Conservation (phyloP, 2,888 invertebrate genomes). For the Limnephilus marmoratus region DNA sequence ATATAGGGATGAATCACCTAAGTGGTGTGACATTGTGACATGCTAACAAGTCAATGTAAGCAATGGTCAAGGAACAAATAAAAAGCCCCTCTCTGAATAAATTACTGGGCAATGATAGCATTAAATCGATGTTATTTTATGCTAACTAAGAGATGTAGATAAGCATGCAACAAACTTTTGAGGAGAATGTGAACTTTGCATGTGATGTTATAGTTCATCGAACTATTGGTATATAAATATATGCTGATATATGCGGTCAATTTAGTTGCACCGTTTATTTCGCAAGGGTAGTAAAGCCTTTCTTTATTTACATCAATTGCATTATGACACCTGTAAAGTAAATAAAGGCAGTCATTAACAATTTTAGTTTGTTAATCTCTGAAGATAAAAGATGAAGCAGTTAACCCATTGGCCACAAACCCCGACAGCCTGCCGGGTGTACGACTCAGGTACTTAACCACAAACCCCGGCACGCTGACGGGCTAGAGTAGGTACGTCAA, state of each 20-base stretch:
- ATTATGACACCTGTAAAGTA: no score
- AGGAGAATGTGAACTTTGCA: not conserved
- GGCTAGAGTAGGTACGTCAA: no score
- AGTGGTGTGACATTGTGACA: conserved; percentile 2
- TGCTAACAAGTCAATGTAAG: not conserved
- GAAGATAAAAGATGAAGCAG: no score
- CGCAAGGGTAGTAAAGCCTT: not conserved
- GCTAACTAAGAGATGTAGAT: not conserved
- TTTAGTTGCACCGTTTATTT: not conserved
- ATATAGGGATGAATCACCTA: not conserved
- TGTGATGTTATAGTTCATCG: not conserved
- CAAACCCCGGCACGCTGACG: no score
- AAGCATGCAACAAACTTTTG: not conserved
- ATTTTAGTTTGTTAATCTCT: not conserved
- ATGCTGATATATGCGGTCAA: not conserved
- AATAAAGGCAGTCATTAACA: not conserved
- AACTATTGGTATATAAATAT: not conserved
- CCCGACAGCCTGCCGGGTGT: no score
- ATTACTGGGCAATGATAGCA: not conserved
- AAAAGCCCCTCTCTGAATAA: not conserved
- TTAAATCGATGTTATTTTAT: not conserved
- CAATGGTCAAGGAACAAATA: not conserved
- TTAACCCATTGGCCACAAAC: no score
- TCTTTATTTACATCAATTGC: no score
- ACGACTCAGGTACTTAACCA: no score